Evolutionary conservation across 2,113 vertebrate species (phyloP).

Genomic region (Psilopsiagon aurifrons): DNA sequence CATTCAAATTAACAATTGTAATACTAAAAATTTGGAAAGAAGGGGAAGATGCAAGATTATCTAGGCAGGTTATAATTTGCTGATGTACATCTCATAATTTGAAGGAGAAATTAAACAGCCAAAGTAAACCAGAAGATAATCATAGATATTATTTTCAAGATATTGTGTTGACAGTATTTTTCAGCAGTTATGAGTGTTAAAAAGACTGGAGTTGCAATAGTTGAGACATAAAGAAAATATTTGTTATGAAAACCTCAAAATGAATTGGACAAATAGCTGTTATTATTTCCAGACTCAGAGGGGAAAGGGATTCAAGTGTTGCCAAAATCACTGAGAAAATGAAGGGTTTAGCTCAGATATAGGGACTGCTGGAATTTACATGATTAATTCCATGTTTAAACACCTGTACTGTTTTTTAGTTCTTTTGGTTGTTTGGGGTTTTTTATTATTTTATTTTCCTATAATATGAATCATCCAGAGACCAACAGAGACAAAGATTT

Average conservation of each 20-base stretch:
- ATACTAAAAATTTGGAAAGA: background rate
- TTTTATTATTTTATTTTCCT: background rate
- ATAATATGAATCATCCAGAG: background rate
- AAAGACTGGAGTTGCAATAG: background rate
- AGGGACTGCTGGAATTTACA: background rate
- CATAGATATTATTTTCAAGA: background rate
- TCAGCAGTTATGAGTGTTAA: background rate
- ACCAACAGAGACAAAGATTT: background rate
- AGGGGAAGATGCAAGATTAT: background rate
- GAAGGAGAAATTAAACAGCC: background rate
- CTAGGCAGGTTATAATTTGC: background rate
- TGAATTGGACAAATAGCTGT: background rate
- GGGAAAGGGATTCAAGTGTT: background rate
- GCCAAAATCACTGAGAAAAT: background rate
- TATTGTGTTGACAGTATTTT: background rate
- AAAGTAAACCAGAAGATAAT: background rate
- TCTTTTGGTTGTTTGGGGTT: background rate
- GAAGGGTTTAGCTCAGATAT: background rate
- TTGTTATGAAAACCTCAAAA: background rate
- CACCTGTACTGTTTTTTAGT: background rate
- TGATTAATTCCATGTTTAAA: background rate
- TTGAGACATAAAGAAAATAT: background rate
- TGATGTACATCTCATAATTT: background rate
- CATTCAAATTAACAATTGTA: slow-evolving; percentile 3
- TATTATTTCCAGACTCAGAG: background rate